Conservation (phyloP, 2,797 vertebrate species). For the Loriculus beryllinus region DNA sequence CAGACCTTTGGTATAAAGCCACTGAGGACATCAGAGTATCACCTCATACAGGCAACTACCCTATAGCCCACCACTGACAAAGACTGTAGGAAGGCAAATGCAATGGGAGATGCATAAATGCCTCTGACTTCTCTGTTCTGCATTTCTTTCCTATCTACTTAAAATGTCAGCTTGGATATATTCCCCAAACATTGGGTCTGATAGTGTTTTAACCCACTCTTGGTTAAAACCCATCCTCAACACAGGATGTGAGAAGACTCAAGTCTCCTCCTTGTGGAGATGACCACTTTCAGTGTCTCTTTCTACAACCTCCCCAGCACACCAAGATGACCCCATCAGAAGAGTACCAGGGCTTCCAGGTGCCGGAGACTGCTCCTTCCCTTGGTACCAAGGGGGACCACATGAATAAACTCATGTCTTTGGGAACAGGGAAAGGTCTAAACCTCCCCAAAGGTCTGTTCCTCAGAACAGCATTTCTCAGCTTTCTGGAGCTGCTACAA, state of each 20-base stretch:
- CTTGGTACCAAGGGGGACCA: not conserved
- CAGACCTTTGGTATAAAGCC: not conserved
- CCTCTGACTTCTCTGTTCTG: not conserved
- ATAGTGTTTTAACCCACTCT: not conserved
- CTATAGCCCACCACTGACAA: not conserved
- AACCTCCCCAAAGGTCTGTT: not conserved
- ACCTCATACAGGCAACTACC: not conserved
- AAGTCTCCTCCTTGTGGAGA: not conserved
- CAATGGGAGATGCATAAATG: not conserved
- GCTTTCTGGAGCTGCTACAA: not conserved
- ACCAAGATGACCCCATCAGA: no score
- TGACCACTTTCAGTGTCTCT: not conserved
- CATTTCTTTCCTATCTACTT: not conserved
- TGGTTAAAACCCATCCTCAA: not conserved
- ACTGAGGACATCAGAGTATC: not conserved
- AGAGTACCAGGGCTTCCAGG: not conserved
- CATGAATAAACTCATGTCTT: not conserved
- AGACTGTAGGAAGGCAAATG: not conserved
- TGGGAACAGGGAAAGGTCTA: not conserved
- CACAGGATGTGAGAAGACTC: rapidly evolving
- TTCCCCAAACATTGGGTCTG: not conserved
- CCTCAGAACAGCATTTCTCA: not conserved
- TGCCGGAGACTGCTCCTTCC: not conserved
- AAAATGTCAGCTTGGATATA: not conserved
- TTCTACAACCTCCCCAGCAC: not conserved